A percentile compares a stretch with the other conserved stretches of the same genome.
These are phyloP conservation scores for Stegostoma tigrinum DNA, from an alignment of 2,113 vertebrate genomes.

Conservation along the genomic window DNA sequence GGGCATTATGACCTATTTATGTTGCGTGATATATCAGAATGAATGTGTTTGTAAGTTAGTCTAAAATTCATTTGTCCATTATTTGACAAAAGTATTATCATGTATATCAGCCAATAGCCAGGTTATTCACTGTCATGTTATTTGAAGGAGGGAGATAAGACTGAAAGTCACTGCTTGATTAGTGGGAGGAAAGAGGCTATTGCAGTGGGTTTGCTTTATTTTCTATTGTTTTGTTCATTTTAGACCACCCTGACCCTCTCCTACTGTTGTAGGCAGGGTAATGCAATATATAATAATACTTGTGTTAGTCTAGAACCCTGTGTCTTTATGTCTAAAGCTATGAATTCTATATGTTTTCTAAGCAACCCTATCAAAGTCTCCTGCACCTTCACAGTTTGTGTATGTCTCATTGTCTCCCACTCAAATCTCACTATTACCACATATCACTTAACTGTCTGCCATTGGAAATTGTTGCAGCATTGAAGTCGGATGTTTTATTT, in stretches of 20 bases:
- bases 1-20: neutral
- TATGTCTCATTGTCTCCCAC: neutral
- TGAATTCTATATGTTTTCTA: neutral
- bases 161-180: neutral
- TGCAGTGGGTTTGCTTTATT: neutral
- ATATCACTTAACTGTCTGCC: neutral
- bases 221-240: neutral
- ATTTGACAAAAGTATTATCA: neutral
- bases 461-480: neutral
- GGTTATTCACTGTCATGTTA: neutral
- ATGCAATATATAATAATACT: too few relatives aligned
- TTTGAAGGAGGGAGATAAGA: neutral
- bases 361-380: neutral
- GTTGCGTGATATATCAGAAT: neutral
- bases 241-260: neutral
- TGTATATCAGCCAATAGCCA: neutral
- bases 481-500: neutral
- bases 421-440: neutral
- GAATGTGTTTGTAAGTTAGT: neutral
- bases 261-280: neutral
- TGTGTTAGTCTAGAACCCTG: neutral
- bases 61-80: neutral
- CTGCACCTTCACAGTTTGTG: neutral
- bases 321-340: neutral
- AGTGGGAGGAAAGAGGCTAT: neutral